Conservation (phyloP, 2,113 vertebrate species). For the Romanogobio albipinnatus region DNA sequence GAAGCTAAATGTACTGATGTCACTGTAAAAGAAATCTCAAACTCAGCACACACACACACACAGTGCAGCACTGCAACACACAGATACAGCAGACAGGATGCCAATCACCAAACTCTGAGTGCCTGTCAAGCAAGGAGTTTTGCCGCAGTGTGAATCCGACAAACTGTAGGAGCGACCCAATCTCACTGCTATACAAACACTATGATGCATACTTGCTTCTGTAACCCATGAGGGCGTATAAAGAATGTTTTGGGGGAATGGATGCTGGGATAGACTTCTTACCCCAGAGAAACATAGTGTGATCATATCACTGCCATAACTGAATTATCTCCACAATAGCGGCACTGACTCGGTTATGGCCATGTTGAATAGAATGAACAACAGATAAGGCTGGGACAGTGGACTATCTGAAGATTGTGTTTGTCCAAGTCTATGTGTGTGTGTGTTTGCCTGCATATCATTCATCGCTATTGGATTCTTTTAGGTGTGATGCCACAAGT, state of each 20-base stretch:
- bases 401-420: constrained; percentile 31
- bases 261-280: constrained; percentile 11
- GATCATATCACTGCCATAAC: constrained; percentile 23
- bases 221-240: neutral
- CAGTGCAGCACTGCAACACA: neutral
- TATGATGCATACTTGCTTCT: constrained; percentile 3
- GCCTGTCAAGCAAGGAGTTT: constrained; percentile 34
- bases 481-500: constrained; percentile 12
- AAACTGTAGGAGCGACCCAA: neutral
- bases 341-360: constrained; percentile 25
- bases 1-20: constrained; percentile 42
- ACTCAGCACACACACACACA: neutral
- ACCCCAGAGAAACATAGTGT: neutral
- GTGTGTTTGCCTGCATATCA: constrained; percentile 1
- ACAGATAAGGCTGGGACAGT: constrained; percentile 24
- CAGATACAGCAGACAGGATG: constrained; percentile 20
- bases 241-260: constrained; percentile 4
- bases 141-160: constrained; percentile 22
- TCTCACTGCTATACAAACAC: constrained; percentile 13
- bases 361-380: constrained; percentile 35
- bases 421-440: constrained; percentile 15
- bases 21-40: constrained; percentile 26
- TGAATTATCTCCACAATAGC: constrained; percentile 36
- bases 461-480: constrained; percentile 12
- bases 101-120: constrained; percentile 17